Evolutionary conservation across 2,797 vertebrate species (phyloP).

Genomic region (Mormyrops boulengeri): DNA sequence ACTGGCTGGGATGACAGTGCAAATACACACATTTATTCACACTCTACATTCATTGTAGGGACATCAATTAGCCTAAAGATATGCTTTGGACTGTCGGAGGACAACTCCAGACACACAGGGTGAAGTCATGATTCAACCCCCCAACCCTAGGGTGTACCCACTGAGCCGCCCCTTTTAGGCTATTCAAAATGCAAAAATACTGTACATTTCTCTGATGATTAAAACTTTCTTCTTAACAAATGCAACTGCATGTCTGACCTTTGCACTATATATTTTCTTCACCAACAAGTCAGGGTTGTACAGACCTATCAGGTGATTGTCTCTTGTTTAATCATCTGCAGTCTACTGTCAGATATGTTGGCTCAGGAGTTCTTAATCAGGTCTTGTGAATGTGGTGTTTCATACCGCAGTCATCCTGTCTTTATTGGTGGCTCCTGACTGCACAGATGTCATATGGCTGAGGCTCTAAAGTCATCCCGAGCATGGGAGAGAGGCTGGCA

Average conservation of each 20-base stretch:
- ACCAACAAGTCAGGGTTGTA: not conserved
- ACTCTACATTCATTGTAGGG: not conserved
- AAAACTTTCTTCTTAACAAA: not conserved
- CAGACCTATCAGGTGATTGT: not conserved
- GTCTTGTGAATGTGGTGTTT: not conserved
- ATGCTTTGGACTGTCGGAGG: not conserved
- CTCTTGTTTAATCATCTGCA: not conserved
- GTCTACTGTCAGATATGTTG: not conserved
- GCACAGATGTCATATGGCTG: conserved; percentile 82
- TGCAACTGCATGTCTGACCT: not conserved
- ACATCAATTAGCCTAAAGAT: not conserved
- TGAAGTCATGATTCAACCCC: not conserved
- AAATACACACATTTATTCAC: not conserved
- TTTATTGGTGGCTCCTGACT: conserved; percentile 63
- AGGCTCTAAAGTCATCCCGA: conserved; percentile 93
- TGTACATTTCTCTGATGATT: too few relatives aligned
- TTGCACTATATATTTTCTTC: not conserved
- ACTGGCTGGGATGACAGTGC: not conserved
- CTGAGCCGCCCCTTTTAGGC: too few relatives aligned
- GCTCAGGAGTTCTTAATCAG: not conserved
- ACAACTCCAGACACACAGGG: not conserved
- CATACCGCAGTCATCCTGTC: not conserved
- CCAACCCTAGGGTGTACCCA: not conserved
- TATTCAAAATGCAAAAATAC: too few relatives aligned
- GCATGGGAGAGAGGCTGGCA: conserved; percentile 75